phyloP scores from a whole-genome alignment of 2,888 invertebrate genomes.

The Choristoneura rosaceana region DNA sequence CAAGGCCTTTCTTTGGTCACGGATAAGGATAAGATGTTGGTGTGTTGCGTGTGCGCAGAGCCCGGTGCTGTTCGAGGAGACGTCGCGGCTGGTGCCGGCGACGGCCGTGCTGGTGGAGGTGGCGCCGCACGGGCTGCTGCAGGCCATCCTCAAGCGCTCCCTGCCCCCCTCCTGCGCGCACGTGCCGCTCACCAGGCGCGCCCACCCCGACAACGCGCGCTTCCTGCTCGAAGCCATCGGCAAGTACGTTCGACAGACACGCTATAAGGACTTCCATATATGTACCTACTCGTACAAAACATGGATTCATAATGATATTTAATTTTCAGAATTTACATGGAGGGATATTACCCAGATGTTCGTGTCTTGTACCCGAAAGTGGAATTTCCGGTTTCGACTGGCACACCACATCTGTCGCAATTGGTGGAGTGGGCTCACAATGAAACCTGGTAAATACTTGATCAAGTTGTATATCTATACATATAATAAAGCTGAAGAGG shows the following conservation, averaged over 20 bases:
- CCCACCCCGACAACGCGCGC: slow-evolving; percentile 85
- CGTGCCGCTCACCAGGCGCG: slow-evolving; percentile 90
- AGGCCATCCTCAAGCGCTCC: slow-evolving; percentile 93
- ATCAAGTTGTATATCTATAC: too few species aligned
- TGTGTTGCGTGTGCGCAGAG: slow-evolving; percentile 70
- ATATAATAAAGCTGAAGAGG: too few species aligned
- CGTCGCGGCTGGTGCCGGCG: slow-evolving; percentile 89
- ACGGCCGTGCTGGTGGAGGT: slow-evolving; percentile 94
- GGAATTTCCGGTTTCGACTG: slow-evolving; percentile 91
- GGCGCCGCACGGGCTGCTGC: slow-evolving; percentile 95
- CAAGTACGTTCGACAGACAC: slow-evolving; percentile 73
- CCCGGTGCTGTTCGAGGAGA: slow-evolving; percentile 93
- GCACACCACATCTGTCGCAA: slow-evolving; percentile 92
- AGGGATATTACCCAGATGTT: slow-evolving; percentile 89
- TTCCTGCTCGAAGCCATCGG: slow-evolving; percentile 87
- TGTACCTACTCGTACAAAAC: too few species aligned
- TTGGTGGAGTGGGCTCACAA: slow-evolving; percentile 93
- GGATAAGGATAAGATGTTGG: too few species aligned
- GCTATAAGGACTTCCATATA: not conserved
- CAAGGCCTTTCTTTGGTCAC: too few species aligned
- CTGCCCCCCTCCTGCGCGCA: slow-evolving; percentile 87
- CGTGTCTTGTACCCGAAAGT: slow-evolving; percentile 89
- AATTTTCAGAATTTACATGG: slow-evolving; percentile 88
- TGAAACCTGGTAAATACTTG: slow-evolving; percentile 83
- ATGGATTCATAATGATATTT: too few species aligned